Evolutionary conservation across 2,888 invertebrate genomes (phyloP).

Genomic region (Gastrophysa polygoni): DNA sequence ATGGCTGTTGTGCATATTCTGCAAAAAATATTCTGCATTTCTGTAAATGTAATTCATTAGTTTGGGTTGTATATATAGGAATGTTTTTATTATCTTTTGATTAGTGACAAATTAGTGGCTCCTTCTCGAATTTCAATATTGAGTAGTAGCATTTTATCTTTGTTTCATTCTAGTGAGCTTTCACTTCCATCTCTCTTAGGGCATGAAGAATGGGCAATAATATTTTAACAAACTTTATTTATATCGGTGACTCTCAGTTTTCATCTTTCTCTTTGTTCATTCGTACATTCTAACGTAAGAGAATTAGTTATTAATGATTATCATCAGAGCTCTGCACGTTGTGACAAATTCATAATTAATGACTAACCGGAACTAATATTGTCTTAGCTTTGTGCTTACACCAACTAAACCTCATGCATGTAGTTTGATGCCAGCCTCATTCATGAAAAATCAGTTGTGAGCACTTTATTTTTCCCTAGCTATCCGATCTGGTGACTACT

Average conservation of each 20-base stretch:
- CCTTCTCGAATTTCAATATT: too few relatives aligned
- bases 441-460: neutral
- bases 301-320: neutral
- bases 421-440: neutral
- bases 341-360: neutral
- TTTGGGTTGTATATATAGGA: neutral
- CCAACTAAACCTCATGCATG: neutral
- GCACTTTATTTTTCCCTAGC: conserved; percentile 66
- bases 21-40: neutral
- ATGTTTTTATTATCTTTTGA: too few relatives aligned
- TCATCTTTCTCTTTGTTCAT: too few relatives aligned
- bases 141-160: too few relatives aligned
- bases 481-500: conserved; percentile 97
- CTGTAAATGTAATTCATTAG: neutral
- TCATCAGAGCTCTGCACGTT: neutral
- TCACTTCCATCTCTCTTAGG: too few relatives aligned
- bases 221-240: too few relatives aligned
- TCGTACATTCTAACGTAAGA: too few relatives aligned
- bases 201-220: too few relatives aligned
- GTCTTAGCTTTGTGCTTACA: neutral
- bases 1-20: too few relatives aligned
- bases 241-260: too few relatives aligned
- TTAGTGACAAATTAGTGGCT: too few relatives aligned
- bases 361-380: neutral
- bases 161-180: neutral